These are phyloP conservation scores for Agrypnia vestita DNA, from an alignment of 1,140 invertebrate genomes.

Conservation along the genomic window DNA sequence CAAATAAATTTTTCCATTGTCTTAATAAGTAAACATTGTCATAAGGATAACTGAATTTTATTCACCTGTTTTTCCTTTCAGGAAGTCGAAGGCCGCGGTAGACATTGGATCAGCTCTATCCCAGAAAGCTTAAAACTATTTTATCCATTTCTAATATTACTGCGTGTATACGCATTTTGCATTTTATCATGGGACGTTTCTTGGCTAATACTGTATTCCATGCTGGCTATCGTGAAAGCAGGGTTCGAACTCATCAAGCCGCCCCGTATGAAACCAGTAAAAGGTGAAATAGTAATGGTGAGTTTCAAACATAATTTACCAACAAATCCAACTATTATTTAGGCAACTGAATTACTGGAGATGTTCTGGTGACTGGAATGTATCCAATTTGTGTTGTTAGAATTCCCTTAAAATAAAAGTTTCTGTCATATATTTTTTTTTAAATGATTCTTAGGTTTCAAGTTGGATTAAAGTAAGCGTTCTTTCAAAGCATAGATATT, in stretches of 20 bases:
- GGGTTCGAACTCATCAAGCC: constrained; percentile 73
- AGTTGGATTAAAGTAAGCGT: too few relatives aligned
- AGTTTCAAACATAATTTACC: constrained; percentile 49
- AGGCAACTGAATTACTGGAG: too few relatives aligned
- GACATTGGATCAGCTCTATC: constrained; percentile 44
- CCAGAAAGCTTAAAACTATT: constrained; percentile 44
- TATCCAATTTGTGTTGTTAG: too few relatives aligned
- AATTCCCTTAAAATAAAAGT: too few relatives aligned
- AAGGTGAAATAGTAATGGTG: constrained; percentile 78
- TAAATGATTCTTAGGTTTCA: too few relatives aligned
- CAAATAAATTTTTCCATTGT: background rate
- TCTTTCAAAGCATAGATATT: too few relatives aligned
- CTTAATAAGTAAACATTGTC: too few relatives aligned
- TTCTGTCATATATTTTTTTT: too few relatives aligned
- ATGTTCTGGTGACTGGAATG: too few relatives aligned
- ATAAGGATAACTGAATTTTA: background rate
- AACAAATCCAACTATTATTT: too few relatives aligned
- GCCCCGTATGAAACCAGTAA: constrained; percentile 73
- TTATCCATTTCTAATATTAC: constrained; percentile 72
- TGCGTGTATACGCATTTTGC: constrained; percentile 73
- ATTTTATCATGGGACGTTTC: constrained; percentile 73
- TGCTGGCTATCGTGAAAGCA: constrained; percentile 72
- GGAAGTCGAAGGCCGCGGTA: constrained; percentile 20
- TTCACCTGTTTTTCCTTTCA: background rate
- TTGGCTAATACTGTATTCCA: constrained; percentile 72